Conservation (phyloP, 2,888 invertebrate genomes). For the Watsonalla cultraria region DNA sequence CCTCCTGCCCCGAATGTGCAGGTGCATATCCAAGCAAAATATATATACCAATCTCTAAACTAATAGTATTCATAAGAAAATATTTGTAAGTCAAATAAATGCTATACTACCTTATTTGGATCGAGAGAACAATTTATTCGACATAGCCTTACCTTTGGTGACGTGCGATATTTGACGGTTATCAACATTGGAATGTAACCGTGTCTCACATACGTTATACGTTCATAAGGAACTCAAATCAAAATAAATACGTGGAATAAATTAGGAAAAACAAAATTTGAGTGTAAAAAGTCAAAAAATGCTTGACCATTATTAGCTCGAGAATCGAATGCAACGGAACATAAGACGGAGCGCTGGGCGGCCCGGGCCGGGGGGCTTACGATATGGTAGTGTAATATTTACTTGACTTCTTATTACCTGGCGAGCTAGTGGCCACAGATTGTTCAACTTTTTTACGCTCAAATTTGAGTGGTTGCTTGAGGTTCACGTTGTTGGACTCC, state of each 20-base stretch:
- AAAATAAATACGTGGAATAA: slow-evolving; percentile 49
- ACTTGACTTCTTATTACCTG: slow-evolving; percentile 80
- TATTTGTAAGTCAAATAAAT: slow-evolving; percentile 75
- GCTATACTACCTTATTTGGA: slow-evolving; percentile 76
- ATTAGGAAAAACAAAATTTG: slow-evolving; percentile 63
- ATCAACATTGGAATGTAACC: slow-evolving; percentile 70
- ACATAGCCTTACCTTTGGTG: slow-evolving; percentile 74
- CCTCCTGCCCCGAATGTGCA: slow-evolving; percentile 6
- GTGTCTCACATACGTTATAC: slow-evolving; percentile 53
- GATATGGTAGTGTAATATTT: slow-evolving; percentile 80
- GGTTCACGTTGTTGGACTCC: slow-evolving; percentile 89
- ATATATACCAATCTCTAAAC: slow-evolving; percentile 25
- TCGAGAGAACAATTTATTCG: slow-evolving; percentile 57
- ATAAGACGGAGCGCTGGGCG: slow-evolving; percentile 55
- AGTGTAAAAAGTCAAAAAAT: slow-evolving; percentile 80
- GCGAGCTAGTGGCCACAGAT: slow-evolving; percentile 81
- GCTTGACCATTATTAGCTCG: slow-evolving; percentile 79
- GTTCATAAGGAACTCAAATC: slow-evolving; percentile 52
- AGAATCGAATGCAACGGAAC: slow-evolving; percentile 67
- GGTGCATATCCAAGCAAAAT: slow-evolving; percentile 45
- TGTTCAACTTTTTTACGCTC: slow-evolving; percentile 82
- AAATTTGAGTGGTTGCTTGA: slow-evolving; percentile 87
- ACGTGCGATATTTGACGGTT: slow-evolving; percentile 60
- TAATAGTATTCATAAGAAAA: slow-evolving; percentile 31
- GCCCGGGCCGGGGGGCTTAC: slow-evolving; percentile 51